Evolutionary conservation across 1,140 invertebrate genomes (phyloP), one percentile per base, ranked within the genome.

Genomic region (Drosophila prosaltans): DNA sequence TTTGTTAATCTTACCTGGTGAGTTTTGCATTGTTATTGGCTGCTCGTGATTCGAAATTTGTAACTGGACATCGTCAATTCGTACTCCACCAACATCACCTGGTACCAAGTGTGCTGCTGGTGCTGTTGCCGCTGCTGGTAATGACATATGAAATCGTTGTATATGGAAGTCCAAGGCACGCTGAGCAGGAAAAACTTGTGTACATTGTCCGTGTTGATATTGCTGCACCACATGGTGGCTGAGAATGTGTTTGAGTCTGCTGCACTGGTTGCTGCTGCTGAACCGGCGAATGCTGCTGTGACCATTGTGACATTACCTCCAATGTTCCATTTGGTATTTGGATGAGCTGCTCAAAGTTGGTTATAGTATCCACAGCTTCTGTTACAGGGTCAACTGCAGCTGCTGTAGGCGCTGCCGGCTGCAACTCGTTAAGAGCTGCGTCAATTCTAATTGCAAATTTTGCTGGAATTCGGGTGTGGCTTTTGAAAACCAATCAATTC

Each of bases 121-220:
- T 41, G 60, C 40, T 5, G 3, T 7, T 54, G 40, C 8, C 36
- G 3, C 7, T 54, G 40, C 8, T 41, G 63, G 43, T 5, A 65
- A 3, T 0, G 68, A 40, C 71, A 78, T 81, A 59, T 91, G 90
- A 26, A 72, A 80, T 0, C 90, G 83, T 24, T 91, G 90, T 26
- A 91, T 66, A 63, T 91, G 90, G 62, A 86, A 43, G 65, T 91
- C 90, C 28, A 91, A 57, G 0, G 83, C 74, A 16, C 91, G 81
- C 57, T 91, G 90, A 1, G 90, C 78, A 11, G 90, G 81, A 69
- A 91, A 91, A 60, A 86, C 79, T 55, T 89, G 80, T 0, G 83
- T 69, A 65, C 90, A 91, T 43, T 91, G 90, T 5, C 90, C 90
- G 48, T 90, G 91, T 28, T 90, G 90, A 30, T 82, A 91, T 51